A percentile compares a stretch with the other conserved stretches of the same genome.
These are phyloP conservation scores for Chymomyza costata DNA, from an alignment of 1,140 invertebrate genomes.

Conservation along the genomic window DNA sequence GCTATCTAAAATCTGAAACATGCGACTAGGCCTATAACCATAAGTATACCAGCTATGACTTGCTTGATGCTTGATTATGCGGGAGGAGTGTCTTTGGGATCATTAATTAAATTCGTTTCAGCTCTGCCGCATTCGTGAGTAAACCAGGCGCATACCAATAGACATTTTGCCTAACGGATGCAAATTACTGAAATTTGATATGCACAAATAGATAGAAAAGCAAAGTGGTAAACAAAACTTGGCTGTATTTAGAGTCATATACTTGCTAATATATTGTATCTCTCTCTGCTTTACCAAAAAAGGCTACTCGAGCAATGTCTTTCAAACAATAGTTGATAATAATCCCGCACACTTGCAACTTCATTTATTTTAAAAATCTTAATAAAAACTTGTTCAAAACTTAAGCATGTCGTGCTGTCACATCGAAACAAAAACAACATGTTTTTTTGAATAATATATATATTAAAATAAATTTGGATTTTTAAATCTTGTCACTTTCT, in stretches of 20 bases:
- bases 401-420: too few relatives aligned
- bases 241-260: too few relatives aligned
- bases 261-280: too few relatives aligned
- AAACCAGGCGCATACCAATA: constrained; percentile 29
- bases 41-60: not conserved
- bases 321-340: too few relatives aligned
- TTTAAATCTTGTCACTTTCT: constrained; percentile 60
- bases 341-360: too few relatives aligned
- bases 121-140: constrained; percentile 28
- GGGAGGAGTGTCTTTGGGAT: constrained; percentile 64
- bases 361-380: too few relatives aligned
- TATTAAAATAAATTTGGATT: constrained; percentile 30
- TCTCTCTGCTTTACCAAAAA: too few relatives aligned
- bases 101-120: constrained; percentile 71
- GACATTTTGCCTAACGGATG: constrained; percentile 53
- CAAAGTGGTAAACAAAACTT: too few relatives aligned
- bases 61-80: constrained; percentile 52
- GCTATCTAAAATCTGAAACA: constrained; percentile 31
- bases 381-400: too few relatives aligned
- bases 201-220: constrained; percentile 57
- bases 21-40: not conserved
- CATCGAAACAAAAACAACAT: too few relatives aligned
- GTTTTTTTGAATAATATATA: constrained; percentile 5
- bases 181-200: constrained; percentile 71
- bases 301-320: too few relatives aligned